phyloP scores from a whole-genome alignment of 2,888 invertebrate genomes.

The Pocota personata region DNA sequence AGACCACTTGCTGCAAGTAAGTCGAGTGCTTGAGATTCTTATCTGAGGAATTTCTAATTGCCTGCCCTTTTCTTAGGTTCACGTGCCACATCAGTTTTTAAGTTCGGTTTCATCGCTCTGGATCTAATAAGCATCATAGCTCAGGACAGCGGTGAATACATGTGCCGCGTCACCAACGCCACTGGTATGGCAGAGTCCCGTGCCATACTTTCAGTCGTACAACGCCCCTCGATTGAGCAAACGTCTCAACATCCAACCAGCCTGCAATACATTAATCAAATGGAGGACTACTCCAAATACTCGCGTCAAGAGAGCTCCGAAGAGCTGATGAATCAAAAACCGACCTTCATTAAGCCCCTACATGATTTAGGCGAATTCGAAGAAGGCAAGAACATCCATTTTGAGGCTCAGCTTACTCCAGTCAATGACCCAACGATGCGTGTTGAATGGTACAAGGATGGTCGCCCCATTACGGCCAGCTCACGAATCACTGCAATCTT shows the following conservation, averaged over 20 bases:
- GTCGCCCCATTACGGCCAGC: conserved; percentile 96
- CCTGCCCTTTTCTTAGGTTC: conserved; percentile 87
- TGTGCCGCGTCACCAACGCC: conserved; percentile 93
- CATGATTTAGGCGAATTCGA: conserved; percentile 93
- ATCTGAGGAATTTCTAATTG: neutral
- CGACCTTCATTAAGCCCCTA: conserved; percentile 94
- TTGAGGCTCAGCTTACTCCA: conserved; percentile 95
- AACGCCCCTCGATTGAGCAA: conserved; percentile 92
- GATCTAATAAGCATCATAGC: conserved; percentile 93
- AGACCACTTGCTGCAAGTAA: conserved; percentile 95
- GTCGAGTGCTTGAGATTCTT: conserved; percentile 79
- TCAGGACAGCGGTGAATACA: conserved; percentile 95
- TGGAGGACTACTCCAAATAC: conserved; percentile 95
- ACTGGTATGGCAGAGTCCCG: conserved; percentile 94
- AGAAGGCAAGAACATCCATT: conserved; percentile 96
- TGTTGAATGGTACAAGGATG: conserved; percentile 98
- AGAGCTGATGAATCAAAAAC: conserved; percentile 91
- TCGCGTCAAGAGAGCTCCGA: conserved; percentile 93
- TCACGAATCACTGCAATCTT: conserved; percentile 98
- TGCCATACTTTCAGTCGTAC: conserved; percentile 91
- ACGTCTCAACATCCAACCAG: conserved; percentile 95
- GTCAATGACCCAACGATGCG: conserved; percentile 97
- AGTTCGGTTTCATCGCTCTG: conserved; percentile 98
- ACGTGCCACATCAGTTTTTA: conserved; percentile 96
- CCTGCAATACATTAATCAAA: conserved; percentile 93